Conservation (phyloP, 2,113 vertebrate genomes). For the Beaufortia kweichowensis region DNA sequence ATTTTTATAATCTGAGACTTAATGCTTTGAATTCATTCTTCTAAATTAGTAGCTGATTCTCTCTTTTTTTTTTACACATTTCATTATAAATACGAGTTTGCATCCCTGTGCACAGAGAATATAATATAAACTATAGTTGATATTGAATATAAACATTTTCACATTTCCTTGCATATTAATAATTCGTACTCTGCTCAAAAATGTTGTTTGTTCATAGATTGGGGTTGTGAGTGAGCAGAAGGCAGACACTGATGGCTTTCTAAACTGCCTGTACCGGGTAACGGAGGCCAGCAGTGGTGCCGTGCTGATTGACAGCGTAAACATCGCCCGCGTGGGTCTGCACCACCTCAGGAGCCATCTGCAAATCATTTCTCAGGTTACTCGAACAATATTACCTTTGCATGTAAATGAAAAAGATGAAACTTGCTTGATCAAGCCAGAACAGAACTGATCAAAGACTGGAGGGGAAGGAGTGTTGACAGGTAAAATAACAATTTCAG, state of each 20-base stretch:
- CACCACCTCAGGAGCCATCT: slow-evolving; percentile 62
- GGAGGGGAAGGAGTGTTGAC: slow-evolving; percentile 53
- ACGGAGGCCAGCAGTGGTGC: slow-evolving; percentile 65
- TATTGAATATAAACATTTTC: no score
- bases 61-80: no score
- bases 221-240: slow-evolving; percentile 69
- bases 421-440: background rate
- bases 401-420: background rate
- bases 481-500: slow-evolving; percentile 32
- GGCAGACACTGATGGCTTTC: slow-evolving; percentile 67
- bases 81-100: no score
- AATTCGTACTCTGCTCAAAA: background rate
- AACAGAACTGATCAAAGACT: slow-evolving; percentile 16
- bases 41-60: no score
- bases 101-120: no score
- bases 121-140: no score
- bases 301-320: slow-evolving; percentile 69
- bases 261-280: slow-evolving; percentile 67
- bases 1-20: no score
- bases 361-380: background rate
- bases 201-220: slow-evolving; percentile 58
- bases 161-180: no score
- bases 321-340: slow-evolving; percentile 67
- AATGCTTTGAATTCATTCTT: no score
- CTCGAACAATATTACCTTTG: background rate